phyloP scores from a whole-genome alignment of 2,113 vertebrate genomes.

The Octodon degus region DNA sequence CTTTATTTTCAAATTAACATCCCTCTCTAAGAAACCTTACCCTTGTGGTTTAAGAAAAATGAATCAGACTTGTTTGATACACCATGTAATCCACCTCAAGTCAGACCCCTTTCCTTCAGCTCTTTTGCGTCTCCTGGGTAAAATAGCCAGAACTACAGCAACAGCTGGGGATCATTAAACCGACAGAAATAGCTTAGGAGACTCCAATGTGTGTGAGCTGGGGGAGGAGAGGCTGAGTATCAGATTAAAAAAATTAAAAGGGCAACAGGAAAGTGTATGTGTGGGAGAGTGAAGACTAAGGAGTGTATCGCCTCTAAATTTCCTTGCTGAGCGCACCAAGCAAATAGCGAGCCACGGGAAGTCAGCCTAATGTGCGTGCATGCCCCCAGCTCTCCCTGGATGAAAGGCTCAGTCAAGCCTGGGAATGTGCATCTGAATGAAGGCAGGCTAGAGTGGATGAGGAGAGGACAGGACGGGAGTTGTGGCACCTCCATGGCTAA shows the following conservation, averaged over 20 bases:
- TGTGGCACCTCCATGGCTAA: not conserved
- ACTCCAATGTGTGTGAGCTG: constrained; percentile 73
- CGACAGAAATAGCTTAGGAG: constrained; percentile 88
- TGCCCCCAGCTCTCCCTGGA: not conserved
- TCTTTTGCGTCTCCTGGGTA: constrained; percentile 74
- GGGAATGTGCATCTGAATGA: constrained; percentile 14
- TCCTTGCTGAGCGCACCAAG: not conserved
- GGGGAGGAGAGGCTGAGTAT: constrained; percentile 78
- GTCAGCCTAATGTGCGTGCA: not conserved
- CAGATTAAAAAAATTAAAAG: constrained; percentile 82
- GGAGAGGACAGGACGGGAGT: not conserved
- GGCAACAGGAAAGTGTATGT: constrained; percentile 63
- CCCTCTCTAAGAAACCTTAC: constrained; percentile 45
- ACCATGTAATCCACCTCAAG: constrained; percentile 70
- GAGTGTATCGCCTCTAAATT: not conserved
- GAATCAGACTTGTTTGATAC: constrained; percentile 36
- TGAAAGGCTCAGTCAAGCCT: constrained; percentile 6
- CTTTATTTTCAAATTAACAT: constrained; percentile 59
- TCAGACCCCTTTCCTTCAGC: constrained; percentile 65
- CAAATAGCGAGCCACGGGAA: not conserved
- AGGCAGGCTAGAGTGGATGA: not conserved
- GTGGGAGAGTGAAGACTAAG: not conserved
- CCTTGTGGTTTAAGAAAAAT: constrained; percentile 57
- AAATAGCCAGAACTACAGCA: constrained; percentile 84
- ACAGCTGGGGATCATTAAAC: constrained; percentile 89